Conservation (phyloP, 64 coral and sea anemone genomes). For the Cladopsammia gracilis region DNA sequence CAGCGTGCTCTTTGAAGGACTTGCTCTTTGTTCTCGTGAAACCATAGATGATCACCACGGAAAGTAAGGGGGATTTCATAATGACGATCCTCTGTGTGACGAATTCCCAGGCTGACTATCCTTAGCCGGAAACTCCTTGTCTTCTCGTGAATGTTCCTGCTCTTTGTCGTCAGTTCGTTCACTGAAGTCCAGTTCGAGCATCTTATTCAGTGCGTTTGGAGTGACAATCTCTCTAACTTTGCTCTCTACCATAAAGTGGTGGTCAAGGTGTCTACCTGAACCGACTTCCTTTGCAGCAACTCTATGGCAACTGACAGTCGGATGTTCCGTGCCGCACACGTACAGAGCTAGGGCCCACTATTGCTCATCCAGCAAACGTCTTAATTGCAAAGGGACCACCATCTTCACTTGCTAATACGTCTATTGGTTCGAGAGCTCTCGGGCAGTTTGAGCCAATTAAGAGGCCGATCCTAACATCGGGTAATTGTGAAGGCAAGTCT, state of each 20-base stretch:
- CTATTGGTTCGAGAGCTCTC: conserved; percentile 35
- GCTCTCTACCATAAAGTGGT: conserved; percentile 35
- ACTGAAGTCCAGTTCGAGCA: conserved; percentile 61
- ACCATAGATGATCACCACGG: not conserved
- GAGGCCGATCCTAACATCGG: conserved; percentile 37
- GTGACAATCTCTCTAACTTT: conserved; percentile 52
- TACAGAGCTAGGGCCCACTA: conserved; percentile 38
- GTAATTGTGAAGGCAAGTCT: conserved; percentile 35
- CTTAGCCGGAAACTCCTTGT: conserved; percentile 2
- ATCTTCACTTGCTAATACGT: conserved; percentile 36
- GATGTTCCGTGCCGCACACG: not conserved
- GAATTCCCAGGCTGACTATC: conserved; percentile 21
- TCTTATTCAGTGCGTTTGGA: conserved; percentile 54
- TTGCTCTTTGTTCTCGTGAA: conserved; percentile 32
- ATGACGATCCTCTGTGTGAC: not conserved
- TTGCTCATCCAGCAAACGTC: conserved; percentile 54
- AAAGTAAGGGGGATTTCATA: conserved; percentile 43
- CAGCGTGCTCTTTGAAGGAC: too few relatives aligned
- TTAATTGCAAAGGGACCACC: conserved; percentile 46
- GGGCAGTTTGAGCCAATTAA: conserved; percentile 64
- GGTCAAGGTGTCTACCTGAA: not conserved
- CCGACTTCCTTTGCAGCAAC: conserved; percentile 21
- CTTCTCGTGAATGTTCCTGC: conserved; percentile 5
- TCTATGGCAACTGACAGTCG: conserved; percentile 3
- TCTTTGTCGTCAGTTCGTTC: conserved; percentile 22